Evolutionary conservation across 2,888 invertebrate species (phyloP), one percentile per base, ranked within the genome.

Genomic region (Leptinotarsa tumamoca): DNA sequence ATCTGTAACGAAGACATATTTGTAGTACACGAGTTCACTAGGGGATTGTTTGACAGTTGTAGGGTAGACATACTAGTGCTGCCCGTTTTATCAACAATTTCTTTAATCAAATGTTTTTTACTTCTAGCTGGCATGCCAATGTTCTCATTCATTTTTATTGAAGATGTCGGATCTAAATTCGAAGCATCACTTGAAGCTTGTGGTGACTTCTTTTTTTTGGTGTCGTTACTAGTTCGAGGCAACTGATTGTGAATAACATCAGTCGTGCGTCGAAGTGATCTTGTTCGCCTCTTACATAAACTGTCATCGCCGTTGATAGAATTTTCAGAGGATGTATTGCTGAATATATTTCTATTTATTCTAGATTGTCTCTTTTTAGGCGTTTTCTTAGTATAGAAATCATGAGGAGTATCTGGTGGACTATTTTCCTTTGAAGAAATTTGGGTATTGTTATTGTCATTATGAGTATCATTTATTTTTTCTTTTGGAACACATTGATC

Each of bases 1-100:
- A 76, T 14, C 33, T 74, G 33, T 50, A 76, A 74, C 14, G 61
- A 14, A n/a, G 78, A 77, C 76, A 77, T 77, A 18, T 72, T 56
- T 43, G 61, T 67, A 1, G 61, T 50, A 13, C 49, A 1, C 1
- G 54, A 21, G 27, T 50, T 27, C 21, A 58, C 58, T 21, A 33
- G 5, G 69, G n/a, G 72, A 72, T 17, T 75, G 69, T 67, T 75
- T 70, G 61, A 71, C 69, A 58, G 75, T 67, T 52, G 72, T 52
- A 63, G 51, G 58, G 23, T 23, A 23, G 58, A 58, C 58, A 58
- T 58, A 58, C 14, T 58, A 23, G 58, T 58, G 14, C 58, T 58
- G 15, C 23, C 14, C 4, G 58, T 23, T 58, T 58, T 58, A 15
- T 58, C 52, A 21, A 51, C 27, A n/a, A 54, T 68, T 49, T 58